phyloP scores from a whole-genome alignment of 1,140 invertebrate species.

The Cydia pomonella region DNA sequence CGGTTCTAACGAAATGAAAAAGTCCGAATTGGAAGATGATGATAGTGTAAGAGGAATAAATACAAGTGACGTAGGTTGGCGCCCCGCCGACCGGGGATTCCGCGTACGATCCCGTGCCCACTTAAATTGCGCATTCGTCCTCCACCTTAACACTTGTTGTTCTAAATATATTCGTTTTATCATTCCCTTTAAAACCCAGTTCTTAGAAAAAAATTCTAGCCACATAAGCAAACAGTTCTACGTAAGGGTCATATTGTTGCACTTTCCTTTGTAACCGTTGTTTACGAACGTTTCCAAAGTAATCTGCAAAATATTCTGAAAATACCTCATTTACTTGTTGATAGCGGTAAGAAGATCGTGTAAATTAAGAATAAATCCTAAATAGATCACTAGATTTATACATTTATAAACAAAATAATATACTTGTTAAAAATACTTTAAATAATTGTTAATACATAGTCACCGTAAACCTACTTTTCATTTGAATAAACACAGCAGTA shows the following conservation, averaged over 20 bases:
- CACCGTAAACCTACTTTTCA: no score
- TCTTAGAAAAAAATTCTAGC: background rate
- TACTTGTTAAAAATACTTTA: no score
- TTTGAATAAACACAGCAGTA: no score
- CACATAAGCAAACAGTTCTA: background rate
- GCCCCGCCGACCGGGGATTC: constrained; percentile 25
- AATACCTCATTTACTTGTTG: no score
- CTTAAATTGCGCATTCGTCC: background rate
- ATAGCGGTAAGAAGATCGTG: no score
- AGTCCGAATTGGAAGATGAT: background rate
- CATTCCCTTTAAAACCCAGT: background rate
- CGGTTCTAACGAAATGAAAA: background rate
- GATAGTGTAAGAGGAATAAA: background rate
- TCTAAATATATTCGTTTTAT: constrained; percentile 22
- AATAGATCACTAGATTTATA: background rate
- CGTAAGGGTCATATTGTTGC: background rate
- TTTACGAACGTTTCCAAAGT: background rate
- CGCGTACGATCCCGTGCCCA: background rate
- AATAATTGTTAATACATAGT: no score
- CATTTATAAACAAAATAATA: no score
- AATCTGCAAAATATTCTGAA: background rate
- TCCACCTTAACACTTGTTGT: constrained; percentile 18
- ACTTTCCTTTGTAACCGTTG: background rate
- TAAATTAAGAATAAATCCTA: background rate
- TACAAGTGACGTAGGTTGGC: constrained; percentile 14